These are phyloP conservation scores for Parazoanthus atlanticus DNA, from an alignment of 92 coral and sea anemone species.

Conservation along the genomic window DNA sequence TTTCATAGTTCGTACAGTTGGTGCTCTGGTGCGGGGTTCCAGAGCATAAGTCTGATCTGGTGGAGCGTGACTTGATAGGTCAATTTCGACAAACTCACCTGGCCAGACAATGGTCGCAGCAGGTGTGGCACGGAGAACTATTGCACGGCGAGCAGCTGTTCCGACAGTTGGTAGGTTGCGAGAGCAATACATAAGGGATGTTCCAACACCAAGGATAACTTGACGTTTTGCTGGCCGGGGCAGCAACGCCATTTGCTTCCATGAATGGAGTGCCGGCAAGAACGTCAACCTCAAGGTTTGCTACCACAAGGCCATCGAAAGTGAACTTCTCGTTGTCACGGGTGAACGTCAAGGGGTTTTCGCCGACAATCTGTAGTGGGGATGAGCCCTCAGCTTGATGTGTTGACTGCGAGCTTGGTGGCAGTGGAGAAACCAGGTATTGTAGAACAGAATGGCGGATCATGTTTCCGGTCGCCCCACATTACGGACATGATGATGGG, in stretches of 20 bases:
- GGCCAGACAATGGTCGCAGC: conserved; percentile 54
- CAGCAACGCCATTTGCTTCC: conserved; percentile 60
- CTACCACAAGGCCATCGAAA: conserved; percentile 45
- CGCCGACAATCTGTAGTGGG: conserved; percentile 51
- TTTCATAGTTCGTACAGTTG: background rate
- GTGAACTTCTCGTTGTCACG: conserved; percentile 40
- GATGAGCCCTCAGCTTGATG: conserved; percentile 65
- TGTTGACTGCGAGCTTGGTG: conserved; percentile 55
- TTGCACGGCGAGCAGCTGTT: conserved; percentile 6
- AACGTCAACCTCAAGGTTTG: conserved; percentile 38
- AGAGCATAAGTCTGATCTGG: conserved; percentile 54
- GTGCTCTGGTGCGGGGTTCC: conserved; percentile 51
- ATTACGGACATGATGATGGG: conserved; percentile 52
- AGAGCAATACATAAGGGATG: conserved; percentile 5
- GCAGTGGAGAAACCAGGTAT: too few relatives aligned
- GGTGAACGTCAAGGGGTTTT: conserved; percentile 41
- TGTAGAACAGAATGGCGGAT: too few relatives aligned
- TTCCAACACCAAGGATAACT: conserved; percentile 23
- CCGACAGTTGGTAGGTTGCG: background rate
- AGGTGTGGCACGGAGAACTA: conserved; percentile 18
- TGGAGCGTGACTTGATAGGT: conserved; percentile 59
- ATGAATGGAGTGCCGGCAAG: conserved; percentile 55
- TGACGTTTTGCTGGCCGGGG: conserved; percentile 49
- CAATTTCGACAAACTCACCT: conserved; percentile 64
- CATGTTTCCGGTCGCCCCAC: conserved; percentile 74